These are phyloP conservation scores for Rhinolophus sinicus DNA, from an alignment of 2,113 vertebrate species.

Conservation along the genomic window DNA sequence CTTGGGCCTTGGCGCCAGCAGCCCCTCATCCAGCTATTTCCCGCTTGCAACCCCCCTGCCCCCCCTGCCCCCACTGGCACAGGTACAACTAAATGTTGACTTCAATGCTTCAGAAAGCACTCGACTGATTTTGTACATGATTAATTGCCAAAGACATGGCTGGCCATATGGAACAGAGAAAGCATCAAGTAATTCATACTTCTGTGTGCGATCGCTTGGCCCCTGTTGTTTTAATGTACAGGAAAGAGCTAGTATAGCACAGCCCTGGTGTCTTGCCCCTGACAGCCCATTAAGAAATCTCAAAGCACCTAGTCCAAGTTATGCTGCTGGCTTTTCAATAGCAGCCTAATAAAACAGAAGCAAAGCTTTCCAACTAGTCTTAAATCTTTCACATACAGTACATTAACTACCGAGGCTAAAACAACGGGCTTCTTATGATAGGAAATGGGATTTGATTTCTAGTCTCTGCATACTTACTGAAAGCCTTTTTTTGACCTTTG, in stretches of 20 bases:
- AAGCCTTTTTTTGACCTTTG: slow-evolving; percentile 85
- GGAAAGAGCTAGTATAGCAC: slow-evolving; percentile 86
- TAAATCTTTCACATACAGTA: slow-evolving; percentile 92
- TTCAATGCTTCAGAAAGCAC: slow-evolving; percentile 88
- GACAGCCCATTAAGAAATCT: slow-evolving; percentile 92
- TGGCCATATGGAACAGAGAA: slow-evolving; percentile 92
- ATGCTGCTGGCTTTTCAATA: slow-evolving; percentile 90
- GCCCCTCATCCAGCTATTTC: slow-evolving; percentile 85
- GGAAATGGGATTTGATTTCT: slow-evolving; percentile 91
- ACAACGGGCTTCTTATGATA: slow-evolving; percentile 90
- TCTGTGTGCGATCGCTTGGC: slow-evolving; percentile 88
- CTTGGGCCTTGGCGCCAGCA: slow-evolving; percentile 84
- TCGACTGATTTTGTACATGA: slow-evolving; percentile 89
- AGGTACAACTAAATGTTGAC: slow-evolving; percentile 88
- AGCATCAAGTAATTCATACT: slow-evolving; percentile 91
- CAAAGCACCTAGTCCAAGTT: slow-evolving; percentile 89
- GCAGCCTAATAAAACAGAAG: slow-evolving; percentile 92
- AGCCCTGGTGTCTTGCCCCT: slow-evolving; percentile 90
- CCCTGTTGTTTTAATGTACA: slow-evolving; percentile 89
- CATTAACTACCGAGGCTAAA: slow-evolving; percentile 88
- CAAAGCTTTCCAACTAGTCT: slow-evolving; percentile 90
- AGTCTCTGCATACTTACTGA: slow-evolving; percentile 85
- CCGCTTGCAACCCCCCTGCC: slow-evolving; percentile 81
- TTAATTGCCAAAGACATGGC: slow-evolving; percentile 91
- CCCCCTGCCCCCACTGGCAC: slow-evolving; percentile 85